Percentiles rank a stretch among this genome's conserved stretches.
These are phyloP conservation scores for Lordiphosa clarofinis DNA, from an alignment of 1,140 invertebrate species.

Conservation along the genomic window DNA sequence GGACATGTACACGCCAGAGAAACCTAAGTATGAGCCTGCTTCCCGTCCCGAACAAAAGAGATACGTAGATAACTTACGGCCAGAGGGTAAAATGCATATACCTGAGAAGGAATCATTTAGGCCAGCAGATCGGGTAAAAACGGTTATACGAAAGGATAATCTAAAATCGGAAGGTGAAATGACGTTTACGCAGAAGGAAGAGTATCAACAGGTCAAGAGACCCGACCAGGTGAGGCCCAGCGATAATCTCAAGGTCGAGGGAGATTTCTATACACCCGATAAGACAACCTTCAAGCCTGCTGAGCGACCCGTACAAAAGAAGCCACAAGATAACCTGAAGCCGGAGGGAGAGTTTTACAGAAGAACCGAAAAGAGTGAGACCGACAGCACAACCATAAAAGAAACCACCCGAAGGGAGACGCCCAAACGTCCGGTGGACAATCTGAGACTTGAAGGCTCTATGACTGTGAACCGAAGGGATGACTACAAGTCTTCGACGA, in stretches of 20 bases:
- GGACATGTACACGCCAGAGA: conserved; percentile 26
- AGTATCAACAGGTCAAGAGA: conserved; percentile 53
- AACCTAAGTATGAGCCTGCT: conserved; percentile 66
- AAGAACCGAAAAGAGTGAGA: conserved; percentile 63
- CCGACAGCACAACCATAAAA: conserved; percentile 44
- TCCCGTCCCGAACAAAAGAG: conserved; percentile 82
- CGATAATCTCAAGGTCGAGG: conserved; percentile 84
- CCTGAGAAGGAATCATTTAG: conserved; percentile 28
- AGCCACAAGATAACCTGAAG: conserved; percentile 84
- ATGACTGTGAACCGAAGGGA: conserved; percentile 81
- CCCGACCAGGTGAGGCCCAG: conserved; percentile 80
- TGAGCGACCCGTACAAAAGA: conserved; percentile 81
- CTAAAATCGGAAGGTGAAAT: conserved; percentile 82
- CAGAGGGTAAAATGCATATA: conserved; percentile 84
- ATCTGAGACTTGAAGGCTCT: conserved; percentile 84
- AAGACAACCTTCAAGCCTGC: conserved; percentile 80
- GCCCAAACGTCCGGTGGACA: conserved; percentile 83
- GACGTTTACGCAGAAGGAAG: conserved; percentile 79
- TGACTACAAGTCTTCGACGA: conserved; percentile 60
- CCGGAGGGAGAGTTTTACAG: conserved; percentile 83
- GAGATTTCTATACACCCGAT: conserved; percentile 83
- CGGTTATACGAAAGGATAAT: conserved; percentile 79
- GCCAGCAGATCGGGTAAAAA: conserved; percentile 23
- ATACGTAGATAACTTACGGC: conserved; percentile 57
- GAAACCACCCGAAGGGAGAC: conserved; percentile 81